Evolutionary conservation across 2,797 vertebrate genomes (phyloP).

Genomic region (Gila robusta): DNA sequence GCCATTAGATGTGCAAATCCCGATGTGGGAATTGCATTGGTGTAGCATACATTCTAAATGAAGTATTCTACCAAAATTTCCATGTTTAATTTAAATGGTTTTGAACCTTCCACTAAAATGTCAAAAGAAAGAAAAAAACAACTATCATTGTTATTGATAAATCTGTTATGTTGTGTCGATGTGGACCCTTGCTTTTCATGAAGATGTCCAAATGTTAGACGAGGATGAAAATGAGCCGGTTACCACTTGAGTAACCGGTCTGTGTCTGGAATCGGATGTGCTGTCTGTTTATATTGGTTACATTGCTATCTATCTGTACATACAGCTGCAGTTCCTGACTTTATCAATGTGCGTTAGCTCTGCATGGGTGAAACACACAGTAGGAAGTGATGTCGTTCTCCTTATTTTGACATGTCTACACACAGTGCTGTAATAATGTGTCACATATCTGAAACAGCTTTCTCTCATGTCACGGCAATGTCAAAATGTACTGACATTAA

Average conservation of each 20-base stretch:
- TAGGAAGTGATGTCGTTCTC: slow-evolving; percentile 24
- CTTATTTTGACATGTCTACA: slow-evolving; percentile 17
- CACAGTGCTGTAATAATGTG: slow-evolving; percentile 44
- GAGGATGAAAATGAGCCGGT: slow-evolving; percentile 45
- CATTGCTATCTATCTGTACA: slow-evolving; percentile 65
- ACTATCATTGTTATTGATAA: slow-evolving; percentile 43
- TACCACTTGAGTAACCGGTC: slow-evolving; percentile 42
- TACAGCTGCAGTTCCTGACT: slow-evolving; percentile 66
- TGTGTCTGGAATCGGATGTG: slow-evolving; percentile 55
- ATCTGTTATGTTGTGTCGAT: slow-evolving; percentile 34
- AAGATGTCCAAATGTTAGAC: slow-evolving; percentile 44
- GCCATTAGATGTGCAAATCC: slow-evolving; percentile 50
- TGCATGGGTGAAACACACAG: slow-evolving; percentile 39
- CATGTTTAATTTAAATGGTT: slow-evolving; percentile 55
- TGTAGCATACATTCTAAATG: slow-evolving; percentile 52
- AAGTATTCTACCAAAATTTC: slow-evolving; percentile 49
- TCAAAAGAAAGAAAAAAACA: slow-evolving; percentile 35
- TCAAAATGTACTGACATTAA: slow-evolving; percentile 31
- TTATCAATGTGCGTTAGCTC: slow-evolving; percentile 60
- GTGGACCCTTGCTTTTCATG: slow-evolving; percentile 54
- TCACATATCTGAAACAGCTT: slow-evolving; percentile 28
- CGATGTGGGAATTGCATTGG: slow-evolving; percentile 18
- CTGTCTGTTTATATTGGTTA: slow-evolving; percentile 63
- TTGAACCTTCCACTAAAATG: slow-evolving; percentile 46
- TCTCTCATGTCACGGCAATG: slow-evolving; percentile 31